Evolutionary conservation across 2,888 invertebrate genomes (phyloP), one percentile per base, ranked within the genome.

Genomic region (Lamellibrachia satsuma): DNA sequence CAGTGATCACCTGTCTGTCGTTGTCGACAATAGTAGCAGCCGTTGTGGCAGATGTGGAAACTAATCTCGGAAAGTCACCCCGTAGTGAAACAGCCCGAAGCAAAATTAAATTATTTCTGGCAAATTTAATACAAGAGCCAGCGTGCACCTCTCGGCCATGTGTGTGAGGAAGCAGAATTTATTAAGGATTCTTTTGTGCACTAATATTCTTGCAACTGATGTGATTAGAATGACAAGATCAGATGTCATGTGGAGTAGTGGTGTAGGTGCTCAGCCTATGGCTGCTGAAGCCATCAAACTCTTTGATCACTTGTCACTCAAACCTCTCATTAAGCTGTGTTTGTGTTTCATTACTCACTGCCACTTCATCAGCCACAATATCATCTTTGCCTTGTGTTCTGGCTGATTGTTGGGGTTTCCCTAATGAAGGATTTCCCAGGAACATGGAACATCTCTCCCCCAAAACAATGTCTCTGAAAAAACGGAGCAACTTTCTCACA

Each of bases 221-320:
- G 75, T 75, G n/a, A 75, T 75, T 75, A 75, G 75, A 75, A n/a
- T 6, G 75, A 75, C 6, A n/a, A 15, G 75, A 75, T 75, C 75
- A 0, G 75, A 75, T 75, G 75, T 75, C 75, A 11, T 15, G 11
- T 15, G 22, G 75, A 22, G n/a, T 15, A 15, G 15, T 75, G 75
- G 75, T 39, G 39, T 39, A 39, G 39, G 39, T 39, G 39, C 39
- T n/a, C 75, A 75, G 75, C 22, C 22, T 75, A 75, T 15, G 75
- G 75, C 75, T 75, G n/a, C 55, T 55, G 75, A 75, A 75, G 75
- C 75, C 75, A 22, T 75, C 75, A 75, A 75, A 75, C 75, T 75
- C 75, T 75, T n/a, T n/a, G 75, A 75, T 75, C 75, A 75, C 75
- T 75, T 75, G 75, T 75, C 75, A 75, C 75, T 75, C 8, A 15